Conservation (phyloP, 37 sponge, comb jelly and placozoan species). For the Amphimedon queenslandica region DNA sequence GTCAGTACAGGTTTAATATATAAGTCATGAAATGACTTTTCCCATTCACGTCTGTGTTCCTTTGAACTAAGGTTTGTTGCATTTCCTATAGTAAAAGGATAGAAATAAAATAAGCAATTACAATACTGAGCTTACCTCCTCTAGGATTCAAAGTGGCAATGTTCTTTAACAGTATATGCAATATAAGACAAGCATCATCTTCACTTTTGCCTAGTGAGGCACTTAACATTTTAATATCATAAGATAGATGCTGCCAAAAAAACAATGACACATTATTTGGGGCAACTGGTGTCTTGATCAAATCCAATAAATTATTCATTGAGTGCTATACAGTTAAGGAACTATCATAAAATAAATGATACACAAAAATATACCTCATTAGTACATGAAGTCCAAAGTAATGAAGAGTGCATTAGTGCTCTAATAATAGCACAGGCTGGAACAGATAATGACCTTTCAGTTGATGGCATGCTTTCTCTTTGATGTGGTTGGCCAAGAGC, state of each 20-base stretch:
- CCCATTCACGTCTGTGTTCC: conserved; percentile 39
- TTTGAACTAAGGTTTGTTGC: conserved; percentile 6
- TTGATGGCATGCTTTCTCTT: conserved; percentile 21
- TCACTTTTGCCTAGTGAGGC: conserved; percentile 21
- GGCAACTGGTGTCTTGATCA: conserved; percentile 12
- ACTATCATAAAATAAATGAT: neutral
- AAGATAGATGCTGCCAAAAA: conserved; percentile 45
- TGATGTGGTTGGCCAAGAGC: conserved; percentile 32
- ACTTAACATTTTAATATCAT: conserved; percentile 31
- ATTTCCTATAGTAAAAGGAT: neutral
- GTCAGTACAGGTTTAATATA: conserved; percentile 48
- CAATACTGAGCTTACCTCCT: conserved; percentile 5
- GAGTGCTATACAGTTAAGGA: neutral
- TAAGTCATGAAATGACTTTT: conserved; percentile 18
- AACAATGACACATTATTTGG: conserved; percentile 40
- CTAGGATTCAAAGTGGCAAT: conserved; percentile 23
- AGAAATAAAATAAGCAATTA: neutral
- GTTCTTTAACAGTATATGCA: conserved; percentile 39
- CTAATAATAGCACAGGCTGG: conserved; percentile 45
- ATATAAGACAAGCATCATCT: conserved; percentile 39
- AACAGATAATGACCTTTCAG: conserved; percentile 48
- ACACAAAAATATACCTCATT: conserved; percentile 20
- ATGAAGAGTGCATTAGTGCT: conserved; percentile 47
- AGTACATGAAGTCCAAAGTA: conserved; percentile 43
- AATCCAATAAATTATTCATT: conserved; percentile 7